Percentiles rank a stretch among this genome's conserved stretches.
Evolutionary conservation across 2,113 vertebrate species (phyloP).

Genomic region (crab-eating macaque (Macaca fascicularis)): DNA sequence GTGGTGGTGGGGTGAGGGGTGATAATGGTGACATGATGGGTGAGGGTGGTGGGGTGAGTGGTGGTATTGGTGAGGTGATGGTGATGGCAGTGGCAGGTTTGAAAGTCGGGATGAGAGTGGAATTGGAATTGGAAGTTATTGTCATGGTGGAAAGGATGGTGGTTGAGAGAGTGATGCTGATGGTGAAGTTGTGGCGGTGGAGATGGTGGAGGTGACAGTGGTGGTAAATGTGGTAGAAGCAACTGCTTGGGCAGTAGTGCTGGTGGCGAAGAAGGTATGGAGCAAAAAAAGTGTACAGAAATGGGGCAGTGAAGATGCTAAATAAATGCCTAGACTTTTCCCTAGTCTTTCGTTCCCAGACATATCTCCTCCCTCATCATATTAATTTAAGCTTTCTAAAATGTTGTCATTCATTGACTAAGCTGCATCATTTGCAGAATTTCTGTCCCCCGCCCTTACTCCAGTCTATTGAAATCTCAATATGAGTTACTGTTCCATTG

Average conservation of each 20-base stretch:
- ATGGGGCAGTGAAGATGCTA: not conserved
- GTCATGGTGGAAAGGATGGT: not conserved
- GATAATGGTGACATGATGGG: no score
- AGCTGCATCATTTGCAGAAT: not conserved
- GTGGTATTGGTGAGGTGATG: not conserved
- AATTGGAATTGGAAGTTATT: not conserved
- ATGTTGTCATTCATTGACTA: not conserved
- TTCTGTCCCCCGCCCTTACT: not conserved
- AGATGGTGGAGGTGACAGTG: no score
- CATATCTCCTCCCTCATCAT: not conserved
- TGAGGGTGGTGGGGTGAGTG: not conserved
- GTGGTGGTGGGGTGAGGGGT: not conserved
- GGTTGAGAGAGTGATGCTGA: no score
- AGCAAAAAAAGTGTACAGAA: not conserved
- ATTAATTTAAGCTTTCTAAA: not conserved
- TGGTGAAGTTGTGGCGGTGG: not conserved
- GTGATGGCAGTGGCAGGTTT: no score
- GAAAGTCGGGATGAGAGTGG: no score
- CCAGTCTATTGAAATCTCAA: not conserved
- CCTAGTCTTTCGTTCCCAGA: not conserved
- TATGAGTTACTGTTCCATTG: not conserved
- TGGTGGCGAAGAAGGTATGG: not conserved
- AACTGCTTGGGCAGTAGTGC: not conserved
- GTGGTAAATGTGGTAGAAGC: not conserved
- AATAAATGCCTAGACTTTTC: not conserved